Conservation (phyloP, 2,797 vertebrate species). For the Ceyx erithaca region DNA sequence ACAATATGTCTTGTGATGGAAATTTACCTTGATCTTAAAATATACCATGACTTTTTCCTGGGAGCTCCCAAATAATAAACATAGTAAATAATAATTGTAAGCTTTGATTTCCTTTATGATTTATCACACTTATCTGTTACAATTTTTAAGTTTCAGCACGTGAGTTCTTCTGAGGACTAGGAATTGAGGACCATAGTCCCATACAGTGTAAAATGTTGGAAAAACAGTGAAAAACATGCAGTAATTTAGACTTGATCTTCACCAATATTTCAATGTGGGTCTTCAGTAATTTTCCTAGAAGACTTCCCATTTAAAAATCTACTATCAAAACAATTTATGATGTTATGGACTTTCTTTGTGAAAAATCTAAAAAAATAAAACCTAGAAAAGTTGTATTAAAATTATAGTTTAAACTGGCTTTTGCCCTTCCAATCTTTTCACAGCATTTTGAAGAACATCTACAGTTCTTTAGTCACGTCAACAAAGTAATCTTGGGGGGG, state of each 20-base stretch:
- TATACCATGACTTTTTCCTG: not conserved
- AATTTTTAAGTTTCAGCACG: not conserved
- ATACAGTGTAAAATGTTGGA: not conserved
- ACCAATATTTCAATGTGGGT: not conserved
- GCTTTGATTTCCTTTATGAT: not conserved
- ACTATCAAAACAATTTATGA: slow-evolving; percentile 33
- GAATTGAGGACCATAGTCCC: not conserved
- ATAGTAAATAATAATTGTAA: not conserved
- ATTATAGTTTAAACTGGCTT: not conserved
- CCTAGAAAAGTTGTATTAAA: not conserved
- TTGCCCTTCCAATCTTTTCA: not conserved
- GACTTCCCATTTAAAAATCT: not conserved
- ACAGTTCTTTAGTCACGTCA: not conserved
- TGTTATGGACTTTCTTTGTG: not conserved
- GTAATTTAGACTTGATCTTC: not conserved
- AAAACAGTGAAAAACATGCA: not conserved
- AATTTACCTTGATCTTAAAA: not conserved
- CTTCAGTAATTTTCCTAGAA: slow-evolving; percentile 17
- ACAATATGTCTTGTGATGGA: not conserved
- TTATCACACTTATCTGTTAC: not conserved
- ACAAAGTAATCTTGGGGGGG: not conserved
- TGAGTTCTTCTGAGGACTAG: not conserved
- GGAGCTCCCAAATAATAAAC: not conserved
- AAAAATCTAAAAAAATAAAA: not conserved
- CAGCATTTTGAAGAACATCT: slow-evolving; percentile 16